Base-by-base conservation (phyloP, 2,888 invertebrate species). In the Chrysomela aeneicollis region DNA sequence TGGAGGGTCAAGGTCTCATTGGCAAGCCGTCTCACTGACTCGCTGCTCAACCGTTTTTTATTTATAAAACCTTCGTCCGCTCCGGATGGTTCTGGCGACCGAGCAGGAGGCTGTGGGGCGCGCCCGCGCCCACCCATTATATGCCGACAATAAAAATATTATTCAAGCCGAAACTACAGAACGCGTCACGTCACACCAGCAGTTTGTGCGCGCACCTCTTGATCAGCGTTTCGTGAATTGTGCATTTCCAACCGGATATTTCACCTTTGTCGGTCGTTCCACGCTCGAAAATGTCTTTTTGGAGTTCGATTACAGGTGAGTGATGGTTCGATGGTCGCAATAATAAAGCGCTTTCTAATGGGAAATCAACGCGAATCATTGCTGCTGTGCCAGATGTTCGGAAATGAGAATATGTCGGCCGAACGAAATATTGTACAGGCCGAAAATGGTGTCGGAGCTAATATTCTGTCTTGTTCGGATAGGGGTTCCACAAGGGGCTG, bases 221-320 rank as follows among this genome's bases (percentile, higher is more conserved):
- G 46, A 59, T 30, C 26, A 22, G 12, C 50, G n/a, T n/a, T n/a
- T n/a, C n/a, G n/a, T n/a, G n/a, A n/a, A 53, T 55, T 18, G 30
- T 50, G 59, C 53, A 47, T 49, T 30, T 35, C 12, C 22, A n/a
- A n/a, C n/a, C n/a, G n/a, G n/a, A n/a, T n/a, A n/a, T n/a, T n/a
- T n/a, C n/a, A n/a, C n/a, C n/a, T n/a, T n/a, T n/a, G n/a, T n/a
- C n/a, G n/a, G 10, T 30, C 22, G 49, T 51, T 42, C 17, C 19
- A 21, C 46, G 32, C 37, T 1, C 37, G 30, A 60, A 50, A n/a
- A 72, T 72, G 72, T 72, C 72, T 50, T 70, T 70, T 66, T 72
- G 72, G 72, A 21, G 68, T 57, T 67, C 67, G 37, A 63, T 72
- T 35, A 72, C 72, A 64, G 69, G 72, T 72, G 67, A 55, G 67